These are phyloP conservation scores for Mustela erminea DNA, from an alignment of 2,797 vertebrate genomes.

Conservation along the genomic window DNA sequence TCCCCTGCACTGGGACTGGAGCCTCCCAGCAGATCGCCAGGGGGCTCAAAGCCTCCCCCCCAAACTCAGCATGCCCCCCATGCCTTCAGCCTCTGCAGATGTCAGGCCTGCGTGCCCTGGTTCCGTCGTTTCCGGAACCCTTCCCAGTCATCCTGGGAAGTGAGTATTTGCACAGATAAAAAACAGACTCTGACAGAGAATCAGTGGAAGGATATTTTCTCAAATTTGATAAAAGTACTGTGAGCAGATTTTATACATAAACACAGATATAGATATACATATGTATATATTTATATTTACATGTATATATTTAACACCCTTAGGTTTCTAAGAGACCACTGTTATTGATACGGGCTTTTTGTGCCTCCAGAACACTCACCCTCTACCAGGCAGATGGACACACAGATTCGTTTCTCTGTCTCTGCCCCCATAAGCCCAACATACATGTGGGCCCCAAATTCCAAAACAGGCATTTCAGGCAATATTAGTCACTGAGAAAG, in stretches of 20 bases:
- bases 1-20: neutral
- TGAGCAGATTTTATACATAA: neutral
- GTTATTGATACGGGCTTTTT: neutral
- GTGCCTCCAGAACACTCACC: neutral
- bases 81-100: neutral
- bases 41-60: neutral
- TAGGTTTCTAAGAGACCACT: neutral
- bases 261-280: too few species aligned
- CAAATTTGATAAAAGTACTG: neutral
- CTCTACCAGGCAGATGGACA: too few species aligned
- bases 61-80: neutral
- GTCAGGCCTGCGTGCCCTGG: too few species aligned
- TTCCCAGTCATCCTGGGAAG: neutral
- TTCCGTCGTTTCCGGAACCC: neutral
- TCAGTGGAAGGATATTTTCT: neutral
- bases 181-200: neutral
- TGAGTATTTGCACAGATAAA: neutral
- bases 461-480: neutral
- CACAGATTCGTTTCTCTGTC: neutral
- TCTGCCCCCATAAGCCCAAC: neutral
- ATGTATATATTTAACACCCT: neutral
- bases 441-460: neutral
- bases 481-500: neutral
- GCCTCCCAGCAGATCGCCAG: neutral
- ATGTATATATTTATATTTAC: too few species aligned